Percentiles rank a stretch among this genome's conserved stretches.
phyloP scores from a whole-genome alignment of 2,888 invertebrate species.

The Galerucella calmariensis region DNA sequence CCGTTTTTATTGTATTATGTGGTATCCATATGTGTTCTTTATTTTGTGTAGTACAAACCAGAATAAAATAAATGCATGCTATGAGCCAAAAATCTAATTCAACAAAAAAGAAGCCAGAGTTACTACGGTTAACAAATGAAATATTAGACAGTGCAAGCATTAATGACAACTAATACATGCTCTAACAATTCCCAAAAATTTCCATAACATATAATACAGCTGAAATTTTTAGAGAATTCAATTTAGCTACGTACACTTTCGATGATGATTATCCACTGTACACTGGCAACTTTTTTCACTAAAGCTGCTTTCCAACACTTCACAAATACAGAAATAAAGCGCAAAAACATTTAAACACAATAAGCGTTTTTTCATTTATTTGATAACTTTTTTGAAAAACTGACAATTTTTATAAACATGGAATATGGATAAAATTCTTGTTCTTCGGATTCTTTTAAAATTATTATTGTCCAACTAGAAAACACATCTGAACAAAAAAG shows the following conservation, averaged over 20 bases:
- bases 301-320: constrained; percentile 48
- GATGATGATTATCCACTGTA: constrained; percentile 47
- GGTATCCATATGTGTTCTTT: constrained; percentile 36
- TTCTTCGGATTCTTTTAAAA: constrained; percentile 25
- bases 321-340: constrained; percentile 39
- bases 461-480: constrained; percentile 51
- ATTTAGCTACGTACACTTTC: constrained; percentile 58
- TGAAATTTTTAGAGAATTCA: constrained; percentile 35
- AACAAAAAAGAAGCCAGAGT: constrained; percentile 4
- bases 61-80: constrained; percentile 35
- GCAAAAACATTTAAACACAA: constrained; percentile 45
- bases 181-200: constrained; percentile 33
- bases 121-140: neutral
- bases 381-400: constrained; percentile 46
- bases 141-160: constrained; percentile 4
- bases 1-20: constrained; percentile 60
- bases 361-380: constrained; percentile 46
- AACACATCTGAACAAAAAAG: constrained; percentile 20
- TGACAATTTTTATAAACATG: constrained; percentile 45
- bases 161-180: neutral
- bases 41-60: constrained; percentile 43
- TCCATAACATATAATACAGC: neutral
- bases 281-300: constrained; percentile 55
- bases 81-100: constrained; percentile 18
- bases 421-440: constrained; percentile 38